phyloP scores from a whole-genome alignment of 2,888 invertebrate species.

The Germaria angustata region DNA sequence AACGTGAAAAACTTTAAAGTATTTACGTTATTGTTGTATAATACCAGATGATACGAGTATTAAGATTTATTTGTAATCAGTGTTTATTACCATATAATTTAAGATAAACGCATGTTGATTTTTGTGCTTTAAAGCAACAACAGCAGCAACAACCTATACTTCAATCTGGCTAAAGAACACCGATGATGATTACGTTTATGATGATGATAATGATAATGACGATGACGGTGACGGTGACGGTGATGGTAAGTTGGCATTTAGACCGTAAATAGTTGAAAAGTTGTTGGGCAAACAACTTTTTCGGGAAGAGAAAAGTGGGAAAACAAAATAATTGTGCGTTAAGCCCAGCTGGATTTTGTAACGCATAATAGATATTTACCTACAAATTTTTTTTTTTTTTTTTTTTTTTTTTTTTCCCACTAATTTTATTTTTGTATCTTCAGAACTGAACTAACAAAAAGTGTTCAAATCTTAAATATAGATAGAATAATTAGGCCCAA shows the following conservation, averaged over 20 bases:
- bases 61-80: constrained; percentile 67
- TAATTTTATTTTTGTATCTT: too few relatives aligned
- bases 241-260: constrained; percentile 25
- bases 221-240: not conserved
- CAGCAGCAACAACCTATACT: constrained; percentile 21
- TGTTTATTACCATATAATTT: constrained; percentile 67
- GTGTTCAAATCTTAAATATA: too few relatives aligned
- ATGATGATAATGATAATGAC: too few relatives aligned
- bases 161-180: constrained; percentile 3
- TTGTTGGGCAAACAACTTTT: not conserved
- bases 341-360: constrained; percentile 52
- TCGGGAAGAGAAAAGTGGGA: not conserved
- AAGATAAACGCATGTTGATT: constrained; percentile 59
- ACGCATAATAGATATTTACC: constrained; percentile 43
- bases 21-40: constrained; percentile 22
- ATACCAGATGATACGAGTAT: constrained; percentile 42
- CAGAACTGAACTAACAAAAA: too few relatives aligned
- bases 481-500: too few relatives aligned
- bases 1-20: constrained; percentile 14
- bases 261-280: not conserved
- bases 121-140: constrained; percentile 15
- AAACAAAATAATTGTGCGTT: constrained; percentile 61
- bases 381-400: too few relatives aligned
- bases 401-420: too few relatives aligned
- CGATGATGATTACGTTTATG: too few relatives aligned